Base-by-base conservation (phyloP, 1,140 invertebrate genomes). In the Sminthurides bifidus region DNA sequence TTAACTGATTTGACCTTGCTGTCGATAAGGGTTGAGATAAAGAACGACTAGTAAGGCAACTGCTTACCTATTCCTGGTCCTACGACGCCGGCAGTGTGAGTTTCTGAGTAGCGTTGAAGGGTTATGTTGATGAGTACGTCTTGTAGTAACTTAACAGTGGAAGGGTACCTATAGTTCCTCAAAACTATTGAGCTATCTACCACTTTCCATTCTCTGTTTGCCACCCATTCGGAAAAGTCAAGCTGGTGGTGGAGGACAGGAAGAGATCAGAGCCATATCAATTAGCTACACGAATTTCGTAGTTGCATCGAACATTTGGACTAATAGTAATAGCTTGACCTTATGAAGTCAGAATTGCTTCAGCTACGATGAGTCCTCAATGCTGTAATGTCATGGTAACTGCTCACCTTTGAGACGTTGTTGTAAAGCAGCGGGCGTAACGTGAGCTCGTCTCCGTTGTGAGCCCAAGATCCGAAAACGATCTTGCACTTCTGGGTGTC, bases 391-490 rank as follows among this genome's bases (percentile, higher is more conserved):
- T 35, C 10, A 35, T 38, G 14, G 3, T 51, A 31, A 5, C 14
- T 48, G n/a, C n/a, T 37, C 38, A 61, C 61, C 35, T 29, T 35
- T 17, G 56, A 45, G 5, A 35, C 50, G 52, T 65, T 61, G 2
- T 27, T 27, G n/a, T n/a, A n/a, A n/a, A n/a, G n/a, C 6, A 54
- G 56, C 2, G 62, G 17, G 8, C 12, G 12, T 17, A 66, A 38
- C 30, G 65, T 52, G 1, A 66, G 27, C 19, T 48, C 38, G 0
- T 41, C 33, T 4, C 65, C 64, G 37, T 63, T 54, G 27, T 66
- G 65, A 15, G 61, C 54, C 65, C 65, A 66, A 21, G 56, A 61
- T 14, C 65, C 65, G 8, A 66, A n/a, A 17, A 58, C 30, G 14
- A 66, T 31, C 5, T 8, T 21, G 26, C 65, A 66, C n/a, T 24